These are phyloP conservation scores for Telmatochromis sp. DNA, from an alignment of 2,113 vertebrate genomes.

Conservation along the genomic window DNA sequence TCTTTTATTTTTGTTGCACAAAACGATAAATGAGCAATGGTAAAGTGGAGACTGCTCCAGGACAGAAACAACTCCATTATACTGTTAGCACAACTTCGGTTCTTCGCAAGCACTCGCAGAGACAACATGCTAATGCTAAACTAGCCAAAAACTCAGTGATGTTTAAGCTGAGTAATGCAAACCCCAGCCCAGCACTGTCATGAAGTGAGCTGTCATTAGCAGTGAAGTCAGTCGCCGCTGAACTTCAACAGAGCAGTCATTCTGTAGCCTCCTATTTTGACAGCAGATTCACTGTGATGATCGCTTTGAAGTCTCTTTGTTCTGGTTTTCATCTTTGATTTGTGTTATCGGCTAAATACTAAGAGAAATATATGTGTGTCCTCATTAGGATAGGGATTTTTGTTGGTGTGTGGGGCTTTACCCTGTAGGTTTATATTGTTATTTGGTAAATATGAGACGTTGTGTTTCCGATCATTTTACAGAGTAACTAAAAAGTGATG, in stretches of 20 bases:
- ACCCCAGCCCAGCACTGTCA: not conserved
- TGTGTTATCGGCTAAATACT: not conserved
- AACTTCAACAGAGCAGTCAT: not conserved
- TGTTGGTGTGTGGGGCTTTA: not conserved
- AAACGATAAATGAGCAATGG: not conserved
- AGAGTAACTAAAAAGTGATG: not conserved
- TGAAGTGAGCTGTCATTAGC: not conserved
- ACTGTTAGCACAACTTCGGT: not conserved
- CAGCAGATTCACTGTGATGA: not conserved
- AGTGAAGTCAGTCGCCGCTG: not conserved
- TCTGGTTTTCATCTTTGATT: not conserved
- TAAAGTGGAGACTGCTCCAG: not conserved
- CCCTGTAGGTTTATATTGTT: not conserved
- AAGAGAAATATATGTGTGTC: not conserved
- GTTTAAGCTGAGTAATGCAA: not conserved
- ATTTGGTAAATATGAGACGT: not conserved
- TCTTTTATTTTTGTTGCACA: not conserved
- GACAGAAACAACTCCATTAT: not conserved
- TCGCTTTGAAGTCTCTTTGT: not conserved
- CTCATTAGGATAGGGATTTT: not conserved
- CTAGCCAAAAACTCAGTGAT: not conserved
- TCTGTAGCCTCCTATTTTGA: not conserved
- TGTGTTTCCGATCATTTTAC: not conserved
- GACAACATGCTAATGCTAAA: not conserved
- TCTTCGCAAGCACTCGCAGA: accelerated